These are phyloP conservation scores for Drosophila cardini DNA, from an alignment of 1,140 invertebrate species.

Conservation along the genomic window DNA sequence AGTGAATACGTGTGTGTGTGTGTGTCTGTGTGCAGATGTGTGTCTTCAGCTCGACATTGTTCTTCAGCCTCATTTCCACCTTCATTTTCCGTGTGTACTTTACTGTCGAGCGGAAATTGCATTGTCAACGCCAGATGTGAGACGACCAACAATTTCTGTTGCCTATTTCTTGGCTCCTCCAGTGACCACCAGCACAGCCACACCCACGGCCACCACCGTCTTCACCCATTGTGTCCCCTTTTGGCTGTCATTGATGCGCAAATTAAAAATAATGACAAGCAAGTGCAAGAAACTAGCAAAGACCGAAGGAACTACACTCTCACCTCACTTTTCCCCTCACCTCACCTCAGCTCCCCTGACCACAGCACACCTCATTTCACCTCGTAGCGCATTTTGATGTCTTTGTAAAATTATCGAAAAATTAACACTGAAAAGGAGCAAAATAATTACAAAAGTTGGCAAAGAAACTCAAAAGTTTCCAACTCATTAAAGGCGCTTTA, in stretches of 20 bases:
- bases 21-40: no score
- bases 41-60: constrained; percentile 22
- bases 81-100: constrained; percentile 50
- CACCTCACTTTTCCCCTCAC: no score
- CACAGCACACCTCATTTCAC: no score
- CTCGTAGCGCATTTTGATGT: not conserved
- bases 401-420: constrained; percentile 4
- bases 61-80: constrained; percentile 22
- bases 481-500: not conserved
- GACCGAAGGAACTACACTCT: not conserved
- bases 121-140: constrained; percentile 76
- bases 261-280: constrained; percentile 77
- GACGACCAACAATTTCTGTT: constrained; percentile 33
- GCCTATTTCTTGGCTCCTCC: not conserved
- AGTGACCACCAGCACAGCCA: not conserved
- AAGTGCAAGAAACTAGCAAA: not conserved
- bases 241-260: constrained; percentile 68
- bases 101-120: constrained; percentile 74
- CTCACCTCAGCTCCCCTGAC: no score
- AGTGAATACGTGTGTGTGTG: no score
- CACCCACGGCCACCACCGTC: not conserved
- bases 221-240: constrained; percentile 5
- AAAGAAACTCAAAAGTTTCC: not conserved
- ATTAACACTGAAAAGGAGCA: not conserved
- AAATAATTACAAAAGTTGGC: not conserved